Conservation (phyloP, 1,140 invertebrate genomes). For the Zaprionus capensis region DNA sequence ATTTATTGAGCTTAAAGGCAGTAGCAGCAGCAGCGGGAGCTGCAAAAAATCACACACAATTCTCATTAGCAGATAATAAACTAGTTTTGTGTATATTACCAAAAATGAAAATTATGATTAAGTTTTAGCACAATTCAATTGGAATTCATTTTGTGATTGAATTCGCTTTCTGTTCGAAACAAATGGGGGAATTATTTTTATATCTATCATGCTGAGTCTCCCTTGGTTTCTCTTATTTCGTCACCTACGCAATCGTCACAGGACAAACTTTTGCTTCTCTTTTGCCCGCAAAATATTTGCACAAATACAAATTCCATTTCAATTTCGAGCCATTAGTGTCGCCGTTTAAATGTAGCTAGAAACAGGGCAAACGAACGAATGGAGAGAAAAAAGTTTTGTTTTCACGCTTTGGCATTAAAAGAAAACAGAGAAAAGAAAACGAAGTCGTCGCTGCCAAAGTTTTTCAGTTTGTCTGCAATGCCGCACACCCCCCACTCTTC, state of each 20-base stretch:
- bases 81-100: background rate
- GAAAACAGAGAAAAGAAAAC: slow-evolving; percentile 59
- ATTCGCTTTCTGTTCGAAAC: background rate
- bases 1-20: slow-evolving; percentile 18
- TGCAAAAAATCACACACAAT: background rate
- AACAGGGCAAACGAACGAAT: slow-evolving; percentile 19
- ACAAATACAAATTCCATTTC: slow-evolving; percentile 71
- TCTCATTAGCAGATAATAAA: slow-evolving; percentile 18
- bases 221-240: background rate
- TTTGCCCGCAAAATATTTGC: slow-evolving; percentile 59
- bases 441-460: slow-evolving; percentile 57
- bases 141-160: slow-evolving; percentile 6
- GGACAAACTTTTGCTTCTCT: background rate
- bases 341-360: slow-evolving; percentile 48
- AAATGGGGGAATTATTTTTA: background rate
- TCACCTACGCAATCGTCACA: background rate
- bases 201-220: background rate
- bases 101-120: background rate
- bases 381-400: slow-evolving; percentile 69
- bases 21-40: too few species aligned
- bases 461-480: slow-evolving; percentile 76
- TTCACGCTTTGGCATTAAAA: slow-evolving; percentile 79
- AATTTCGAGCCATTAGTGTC: slow-evolving; percentile 76
- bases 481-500: slow-evolving; percentile 13
- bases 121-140: background rate